phyloP scores from a whole-genome alignment of 2,888 invertebrate species.

The Epirrita christyi region DNA sequence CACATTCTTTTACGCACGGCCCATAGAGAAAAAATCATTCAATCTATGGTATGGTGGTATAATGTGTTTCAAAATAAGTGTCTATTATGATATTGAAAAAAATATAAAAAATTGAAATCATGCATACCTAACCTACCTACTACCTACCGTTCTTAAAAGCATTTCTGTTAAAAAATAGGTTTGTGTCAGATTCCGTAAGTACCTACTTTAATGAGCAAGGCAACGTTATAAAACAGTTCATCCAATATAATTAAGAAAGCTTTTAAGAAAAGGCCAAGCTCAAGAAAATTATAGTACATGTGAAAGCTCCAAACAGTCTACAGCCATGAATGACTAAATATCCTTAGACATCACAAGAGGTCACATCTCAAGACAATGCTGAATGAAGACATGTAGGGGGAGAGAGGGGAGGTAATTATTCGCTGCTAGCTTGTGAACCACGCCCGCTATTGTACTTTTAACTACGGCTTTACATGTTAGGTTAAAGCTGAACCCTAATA shows the following conservation, averaged over 20 bases:
- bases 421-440: slow-evolving; percentile 72
- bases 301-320: slow-evolving; percentile 29
- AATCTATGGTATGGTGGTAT: slow-evolving; percentile 33
- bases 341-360: slow-evolving; percentile 56
- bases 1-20: slow-evolving; percentile 68
- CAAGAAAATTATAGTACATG: slow-evolving; percentile 7
- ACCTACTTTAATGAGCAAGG: not conserved
- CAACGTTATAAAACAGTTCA: no score
- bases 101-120: not conserved
- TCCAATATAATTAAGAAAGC: slow-evolving; percentile 1
- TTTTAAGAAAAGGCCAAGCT: slow-evolving; percentile 1
- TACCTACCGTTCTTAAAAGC: no score
- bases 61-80: slow-evolving; percentile 20
- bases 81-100: not conserved
- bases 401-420: slow-evolving; percentile 71
- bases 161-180: no score
- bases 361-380: slow-evolving; percentile 78
- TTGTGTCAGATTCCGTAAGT: no score
- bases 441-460: slow-evolving; percentile 77
- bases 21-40: slow-evolving; percentile 54
- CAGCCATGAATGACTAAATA: slow-evolving; percentile 35
- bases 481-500: slow-evolving; percentile 49
- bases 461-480: slow-evolving; percentile 64
- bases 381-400: slow-evolving; percentile 65
- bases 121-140: no score